Percentiles rank a stretch among this genome's conserved stretches.
These are phyloP conservation scores for Poicephalus meyeri DNA, from an alignment of 2,113 vertebrate species.

Conservation along the genomic window DNA sequence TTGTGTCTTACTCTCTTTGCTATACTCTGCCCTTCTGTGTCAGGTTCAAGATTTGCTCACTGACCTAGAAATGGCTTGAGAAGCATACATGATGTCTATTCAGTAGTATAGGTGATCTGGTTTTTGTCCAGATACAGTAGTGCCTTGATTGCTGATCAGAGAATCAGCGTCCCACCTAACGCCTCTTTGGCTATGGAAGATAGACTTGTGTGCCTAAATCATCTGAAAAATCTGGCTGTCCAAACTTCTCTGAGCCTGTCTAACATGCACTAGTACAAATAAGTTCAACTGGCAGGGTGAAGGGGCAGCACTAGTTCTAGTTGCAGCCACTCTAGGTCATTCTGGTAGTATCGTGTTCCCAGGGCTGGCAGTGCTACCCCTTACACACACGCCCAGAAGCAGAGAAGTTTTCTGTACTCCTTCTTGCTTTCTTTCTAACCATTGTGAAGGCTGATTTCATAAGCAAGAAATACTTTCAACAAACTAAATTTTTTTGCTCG, in stretches of 20 bases:
- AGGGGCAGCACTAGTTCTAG: neutral
- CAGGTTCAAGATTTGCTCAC: neutral
- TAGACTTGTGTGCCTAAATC: neutral
- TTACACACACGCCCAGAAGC: neutral
- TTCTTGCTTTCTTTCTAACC: neutral
- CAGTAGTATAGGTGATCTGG: neutral
- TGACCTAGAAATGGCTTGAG: neutral
- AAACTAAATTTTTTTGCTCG: neutral
- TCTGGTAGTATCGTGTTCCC: neutral
- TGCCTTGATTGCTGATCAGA: neutral
- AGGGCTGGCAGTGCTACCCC: neutral
- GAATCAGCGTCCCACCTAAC: neutral
- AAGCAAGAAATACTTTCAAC: neutral
- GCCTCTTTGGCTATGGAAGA: neutral
- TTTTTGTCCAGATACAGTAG: neutral
- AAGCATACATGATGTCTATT: neutral
- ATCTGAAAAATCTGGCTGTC: neutral
- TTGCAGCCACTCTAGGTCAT: neutral
- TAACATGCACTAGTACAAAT: neutral
- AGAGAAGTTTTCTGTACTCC: neutral
- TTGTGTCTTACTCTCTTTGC: neutral
- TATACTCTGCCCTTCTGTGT: neutral
- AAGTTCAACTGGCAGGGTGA: neutral
- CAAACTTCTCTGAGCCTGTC: neutral
- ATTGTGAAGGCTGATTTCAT: neutral